These are phyloP conservation scores for Lineus longissimus DNA, from an alignment of 1,140 invertebrate genomes.

Conservation along the genomic window DNA sequence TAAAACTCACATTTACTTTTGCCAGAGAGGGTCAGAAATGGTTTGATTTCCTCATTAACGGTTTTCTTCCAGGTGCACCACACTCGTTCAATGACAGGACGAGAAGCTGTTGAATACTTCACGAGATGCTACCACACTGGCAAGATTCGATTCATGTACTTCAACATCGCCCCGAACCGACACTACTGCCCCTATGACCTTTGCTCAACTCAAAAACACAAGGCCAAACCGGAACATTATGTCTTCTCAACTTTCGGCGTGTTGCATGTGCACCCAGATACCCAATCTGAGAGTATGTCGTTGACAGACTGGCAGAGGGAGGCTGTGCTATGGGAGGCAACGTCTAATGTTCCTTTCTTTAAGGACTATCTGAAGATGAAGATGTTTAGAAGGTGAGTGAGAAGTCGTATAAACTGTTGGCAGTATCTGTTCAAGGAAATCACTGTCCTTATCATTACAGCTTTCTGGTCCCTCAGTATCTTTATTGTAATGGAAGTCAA, in stretches of 20 bases:
- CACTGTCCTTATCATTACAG: no score
- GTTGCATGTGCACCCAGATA: slow-evolving; percentile 42
- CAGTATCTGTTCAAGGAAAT: no score
- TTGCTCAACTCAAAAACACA: slow-evolving; percentile 42
- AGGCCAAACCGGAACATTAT: slow-evolving; percentile 45
- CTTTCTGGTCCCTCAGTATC: no score
- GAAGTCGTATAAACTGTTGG: no score
- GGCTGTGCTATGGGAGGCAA: slow-evolving; percentile 46
- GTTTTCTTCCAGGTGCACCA: background rate
- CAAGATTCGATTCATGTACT: slow-evolving; percentile 46
- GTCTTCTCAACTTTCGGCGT: slow-evolving; percentile 53
- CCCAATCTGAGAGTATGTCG: slow-evolving; percentile 38
- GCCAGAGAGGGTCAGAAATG: no score
- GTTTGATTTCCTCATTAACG: no score
- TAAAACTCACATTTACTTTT: no score
- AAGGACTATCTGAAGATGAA: slow-evolving; percentile 45
- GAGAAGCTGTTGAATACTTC: slow-evolving; percentile 50
- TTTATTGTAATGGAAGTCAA: no score
- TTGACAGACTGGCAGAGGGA: slow-evolving; percentile 50
- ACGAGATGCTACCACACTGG: slow-evolving; percentile 43
- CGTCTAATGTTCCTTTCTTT: slow-evolving; percentile 49
- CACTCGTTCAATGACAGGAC: slow-evolving; percentile 37
- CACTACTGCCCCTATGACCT: slow-evolving; percentile 49
- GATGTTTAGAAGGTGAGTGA: slow-evolving; percentile 38
- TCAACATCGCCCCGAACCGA: slow-evolving; percentile 40